These are phyloP conservation scores for Endotricha flammealis DNA, from an alignment of 2,888 invertebrate genomes.

Conservation along the genomic window DNA sequence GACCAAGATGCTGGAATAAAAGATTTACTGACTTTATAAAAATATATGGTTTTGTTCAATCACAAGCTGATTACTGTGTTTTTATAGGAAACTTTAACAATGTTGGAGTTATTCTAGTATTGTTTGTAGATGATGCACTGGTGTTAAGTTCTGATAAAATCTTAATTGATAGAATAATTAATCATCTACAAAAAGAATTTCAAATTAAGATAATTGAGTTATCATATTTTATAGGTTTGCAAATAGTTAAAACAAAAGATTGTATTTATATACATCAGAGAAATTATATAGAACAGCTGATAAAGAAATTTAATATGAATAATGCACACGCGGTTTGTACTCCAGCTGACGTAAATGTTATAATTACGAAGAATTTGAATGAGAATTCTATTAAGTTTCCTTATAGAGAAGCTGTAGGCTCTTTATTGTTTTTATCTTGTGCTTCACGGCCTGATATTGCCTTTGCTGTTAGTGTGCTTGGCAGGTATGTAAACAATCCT, in stretches of 20 bases:
- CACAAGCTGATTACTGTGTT: constrained; percentile 22
- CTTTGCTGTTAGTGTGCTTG: constrained; percentile 18
- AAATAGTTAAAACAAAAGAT: constrained; percentile 18
- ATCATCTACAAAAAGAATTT: constrained; percentile 21
- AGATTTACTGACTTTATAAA: constrained; percentile 20
- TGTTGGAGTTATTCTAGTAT: constrained; percentile 22
- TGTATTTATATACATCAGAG: constrained; percentile 21
- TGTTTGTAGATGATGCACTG: constrained; percentile 31
- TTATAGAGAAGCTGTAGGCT: constrained; percentile 23
- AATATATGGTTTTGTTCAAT: constrained; percentile 23
- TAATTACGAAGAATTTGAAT: constrained; percentile 13
- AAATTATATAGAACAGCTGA: constrained; percentile 18
- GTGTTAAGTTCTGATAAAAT: constrained; percentile 17
- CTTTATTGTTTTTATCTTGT: constrained; percentile 21
- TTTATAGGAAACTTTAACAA: constrained; percentile 21
- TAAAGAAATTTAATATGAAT: constrained; percentile 24
- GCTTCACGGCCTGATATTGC: constrained; percentile 19
- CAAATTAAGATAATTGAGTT: constrained; percentile 22
- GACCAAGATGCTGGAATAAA: constrained; percentile 24
- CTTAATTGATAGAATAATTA: constrained; percentile 14
- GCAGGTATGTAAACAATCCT: constrained; percentile 24
- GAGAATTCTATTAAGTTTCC: no score
- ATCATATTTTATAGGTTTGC: constrained; percentile 24
- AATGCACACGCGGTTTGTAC: constrained; percentile 17
- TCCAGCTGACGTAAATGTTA: constrained; percentile 15